These are phyloP conservation scores for Austrofundulus limnaeus DNA, from an alignment of 2,113 vertebrate genomes.

Conservation along the genomic window DNA sequence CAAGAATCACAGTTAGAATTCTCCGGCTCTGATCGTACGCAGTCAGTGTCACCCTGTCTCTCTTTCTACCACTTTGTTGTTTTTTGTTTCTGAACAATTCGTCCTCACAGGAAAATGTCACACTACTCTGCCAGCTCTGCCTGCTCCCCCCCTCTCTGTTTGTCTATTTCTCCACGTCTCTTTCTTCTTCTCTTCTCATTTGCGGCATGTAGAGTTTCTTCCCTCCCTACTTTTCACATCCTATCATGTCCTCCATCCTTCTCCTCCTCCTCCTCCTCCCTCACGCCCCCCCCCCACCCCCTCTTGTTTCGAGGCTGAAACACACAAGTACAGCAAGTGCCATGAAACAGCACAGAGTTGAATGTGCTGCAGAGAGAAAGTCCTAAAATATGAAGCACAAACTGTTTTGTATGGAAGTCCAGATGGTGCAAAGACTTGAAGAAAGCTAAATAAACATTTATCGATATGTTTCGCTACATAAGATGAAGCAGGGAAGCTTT, in stretches of 20 bases:
- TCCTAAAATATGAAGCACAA: constrained; percentile 12
- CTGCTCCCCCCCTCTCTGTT: constrained; percentile 28
- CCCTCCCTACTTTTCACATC: constrained; percentile 49
- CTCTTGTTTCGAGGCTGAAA: constrained; percentile 15
- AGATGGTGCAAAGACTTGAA: constrained; percentile 8
- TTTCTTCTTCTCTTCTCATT: constrained; percentile 34
- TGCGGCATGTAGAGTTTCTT: constrained; percentile 9
- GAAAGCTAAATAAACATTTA: too few relatives aligned
- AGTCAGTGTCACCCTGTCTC: constrained; percentile 63
- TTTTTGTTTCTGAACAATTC: constrained; percentile 73
- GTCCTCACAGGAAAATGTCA: constrained; percentile 74
- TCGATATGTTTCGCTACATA: too few relatives aligned
- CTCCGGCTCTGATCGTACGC: constrained; percentile 11
- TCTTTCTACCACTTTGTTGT: constrained; percentile 53
- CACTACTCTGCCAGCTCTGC: constrained; percentile 68
- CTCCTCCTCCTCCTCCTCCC: constrained; percentile 7
- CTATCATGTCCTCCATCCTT: constrained; percentile 35
- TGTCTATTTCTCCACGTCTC: constrained; percentile 18
- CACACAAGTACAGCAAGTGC: constrained; percentile 6
- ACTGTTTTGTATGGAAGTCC: constrained; percentile 34
- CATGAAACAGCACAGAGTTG: constrained; percentile 34
- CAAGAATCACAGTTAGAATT: neutral
- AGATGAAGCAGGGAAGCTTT: too few relatives aligned
- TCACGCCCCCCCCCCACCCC: constrained; percentile 1
- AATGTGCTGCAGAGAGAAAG: constrained; percentile 33